Conservation (phyloP, 2,113 vertebrate species). For the Spea multiplicata region DNA sequence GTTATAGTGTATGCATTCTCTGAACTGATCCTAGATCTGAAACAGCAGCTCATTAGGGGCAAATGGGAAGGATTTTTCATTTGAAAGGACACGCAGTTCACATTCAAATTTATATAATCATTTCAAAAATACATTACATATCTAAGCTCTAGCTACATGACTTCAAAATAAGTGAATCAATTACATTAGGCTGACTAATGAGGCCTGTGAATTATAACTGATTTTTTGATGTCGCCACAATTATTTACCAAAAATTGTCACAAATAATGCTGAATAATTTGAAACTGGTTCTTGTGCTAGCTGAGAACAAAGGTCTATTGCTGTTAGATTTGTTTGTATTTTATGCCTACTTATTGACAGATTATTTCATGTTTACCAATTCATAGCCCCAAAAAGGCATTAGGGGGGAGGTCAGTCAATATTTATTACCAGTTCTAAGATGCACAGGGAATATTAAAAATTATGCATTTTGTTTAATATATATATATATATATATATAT, state of each 20-base stretch:
- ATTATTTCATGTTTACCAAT: no score
- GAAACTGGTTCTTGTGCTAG: not conserved
- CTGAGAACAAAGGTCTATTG: not conserved
- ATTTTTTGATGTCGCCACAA: slow-evolving; percentile 12
- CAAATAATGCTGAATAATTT: not conserved
- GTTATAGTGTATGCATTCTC: slow-evolving; percentile 21
- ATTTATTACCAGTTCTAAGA: no score
- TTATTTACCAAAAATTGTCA: not conserved
- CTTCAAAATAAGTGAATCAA: slow-evolving; percentile 17
- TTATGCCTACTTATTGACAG: not conserved
- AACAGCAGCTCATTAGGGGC: slow-evolving; percentile 37
- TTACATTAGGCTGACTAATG: slow-evolving; percentile 29
- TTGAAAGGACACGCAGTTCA: slow-evolving; percentile 18
- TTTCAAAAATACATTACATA: slow-evolving; percentile 26
- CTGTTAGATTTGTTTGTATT: not conserved
- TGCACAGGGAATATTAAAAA: no score
- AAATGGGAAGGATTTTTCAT: slow-evolving; percentile 38
- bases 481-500: no score
- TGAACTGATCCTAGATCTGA: slow-evolving; percentile 26
- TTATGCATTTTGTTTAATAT: no score
- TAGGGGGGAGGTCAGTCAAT: no score
- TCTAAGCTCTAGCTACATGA: slow-evolving; percentile 4
- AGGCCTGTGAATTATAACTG: slow-evolving; percentile 4
- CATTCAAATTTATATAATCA: slow-evolving; percentile 42
- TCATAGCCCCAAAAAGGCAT: no score